Base-by-base conservation (phyloP, 2,797 vertebrate genomes). In the Morus bassanus region DNA sequence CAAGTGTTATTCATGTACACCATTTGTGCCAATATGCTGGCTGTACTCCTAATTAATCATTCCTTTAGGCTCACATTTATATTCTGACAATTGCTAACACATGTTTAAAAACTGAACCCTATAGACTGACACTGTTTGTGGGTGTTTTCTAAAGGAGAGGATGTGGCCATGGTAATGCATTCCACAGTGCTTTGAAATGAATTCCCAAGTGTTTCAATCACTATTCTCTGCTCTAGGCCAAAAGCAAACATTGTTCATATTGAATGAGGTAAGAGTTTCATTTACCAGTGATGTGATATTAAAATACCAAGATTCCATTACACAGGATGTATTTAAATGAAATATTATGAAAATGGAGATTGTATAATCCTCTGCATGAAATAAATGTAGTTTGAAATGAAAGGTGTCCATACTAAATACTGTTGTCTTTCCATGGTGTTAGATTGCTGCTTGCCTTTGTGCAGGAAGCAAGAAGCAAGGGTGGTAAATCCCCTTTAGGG, bases 1-100 rank as follows among this genome's bases (percentile, higher is more conserved):
- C 63, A 86, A 85, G 43, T 50, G 78, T 73, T 97, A 56, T n/a
- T 92, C 78, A 15, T 90, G 88, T 93, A 95, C 43, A 14, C 57
- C 70, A 43, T 92, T 95, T 84, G 63, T 92, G 68, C 68, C 86
- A 85, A 54, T 96, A 93, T 94, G 39, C 74, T 87, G 94, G 51
- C 85, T 89, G 33, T 78, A 87, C 75, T 88, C 60, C 78, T 94
- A 97, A 95, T 96, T 96, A 96, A 94, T 93, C 88, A 89, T 72
- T 95, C 86, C 91, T 96, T 94, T 72, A 90, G 94, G 95, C 90
- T 93, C 51, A 27, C n/a, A 15, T 91, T 86, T 90, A 63, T 16
- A 67, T 87, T 53, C 79, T 79, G 79, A 94, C 68, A 89, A 91
- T 77, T 80, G 76, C 51, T 69, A 76, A 25, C 65, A 61, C 65